Base-by-base conservation (phyloP, 1,140 invertebrate species). In the Pinna nobilis region DNA sequence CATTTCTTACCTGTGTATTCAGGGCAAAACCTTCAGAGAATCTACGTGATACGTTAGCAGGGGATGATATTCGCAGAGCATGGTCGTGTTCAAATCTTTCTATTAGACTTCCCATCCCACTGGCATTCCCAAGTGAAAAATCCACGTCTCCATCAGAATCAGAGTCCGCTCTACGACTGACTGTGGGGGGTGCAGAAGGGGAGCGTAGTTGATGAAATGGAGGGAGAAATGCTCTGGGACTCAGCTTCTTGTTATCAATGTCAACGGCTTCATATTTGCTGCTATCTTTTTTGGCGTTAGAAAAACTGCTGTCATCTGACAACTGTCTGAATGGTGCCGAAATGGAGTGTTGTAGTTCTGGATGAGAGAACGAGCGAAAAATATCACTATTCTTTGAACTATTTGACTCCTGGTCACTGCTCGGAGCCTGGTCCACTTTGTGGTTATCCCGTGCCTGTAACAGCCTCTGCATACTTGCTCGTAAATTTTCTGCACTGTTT, bases 381-480 rank as follows among this genome's bases (percentile, higher is more conserved):
- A 74, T 69, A 11, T 74, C 71, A 53, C 71, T 74, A 4, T 53
- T 37, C 55, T 61, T 49, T 25, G 79, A 81, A 15, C 50, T 44
- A 32, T 79, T 74, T 13, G 84, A 86, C 32, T 86, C 85, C 6
- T 79, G 74, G 75, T 86, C 85, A 76, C 84, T 87, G 55, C 76
- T 78, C 5, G 51, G 50, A 41, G 70, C 67, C n/a, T 80, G 73
- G 35, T 75, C 69, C 28, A 66, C 51, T 23, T 39, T 55, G 51
- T 77, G 74, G 30, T 74, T 67, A 18, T 84, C 80, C 18, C 81
- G 78, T 11, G 83, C 83, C 60, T 89, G 86, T 57, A 89, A 79
- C 20, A 87, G 74, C 49, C 86, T 88, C 33, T 88, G 86, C 81
- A 88, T 87, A 70, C 77, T 87, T 61, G 70, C 83, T 59, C 81